Evolutionary conservation across 2,888 invertebrate species (phyloP).

Genomic region (Microctonus hyperodae): DNA sequence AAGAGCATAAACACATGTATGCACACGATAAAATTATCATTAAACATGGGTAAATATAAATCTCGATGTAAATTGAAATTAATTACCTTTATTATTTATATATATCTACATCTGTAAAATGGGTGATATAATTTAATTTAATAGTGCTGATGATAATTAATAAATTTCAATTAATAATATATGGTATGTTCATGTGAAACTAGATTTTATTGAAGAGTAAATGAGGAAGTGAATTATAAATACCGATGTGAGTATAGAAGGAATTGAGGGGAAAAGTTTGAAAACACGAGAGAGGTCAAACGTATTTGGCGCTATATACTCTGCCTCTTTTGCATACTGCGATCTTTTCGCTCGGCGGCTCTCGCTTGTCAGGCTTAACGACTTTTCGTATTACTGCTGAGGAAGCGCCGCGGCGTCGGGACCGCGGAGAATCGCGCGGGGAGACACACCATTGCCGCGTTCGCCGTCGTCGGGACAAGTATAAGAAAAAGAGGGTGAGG

Average conservation of each 20-base stretch:
- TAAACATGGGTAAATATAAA: neutral
- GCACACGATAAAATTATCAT: neutral
- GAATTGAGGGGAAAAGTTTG: neutral
- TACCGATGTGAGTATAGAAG: neutral
- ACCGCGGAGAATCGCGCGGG: neutral
- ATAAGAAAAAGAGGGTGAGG: constrained; percentile 15
- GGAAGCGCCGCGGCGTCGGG: neutral
- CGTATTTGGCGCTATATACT: constrained; percentile 12
- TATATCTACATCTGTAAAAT: no score
- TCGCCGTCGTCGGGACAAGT: neutral
- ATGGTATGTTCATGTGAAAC: neutral
- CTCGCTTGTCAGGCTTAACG: constrained; percentile 37
- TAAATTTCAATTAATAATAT: neutral
- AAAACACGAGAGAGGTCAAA: neutral
- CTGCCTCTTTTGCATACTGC: constrained; percentile 36
- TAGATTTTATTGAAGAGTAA: neutral
- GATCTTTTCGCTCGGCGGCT: constrained; percentile 30
- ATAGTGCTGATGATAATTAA: no score
- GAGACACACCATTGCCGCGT: neutral
- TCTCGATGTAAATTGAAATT: neutral
- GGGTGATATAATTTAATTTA: no score
- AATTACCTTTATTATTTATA: neutral
- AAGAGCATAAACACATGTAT: neutral
- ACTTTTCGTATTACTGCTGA: constrained; percentile 36
- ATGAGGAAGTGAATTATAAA: no score